Base-by-base conservation (phyloP, 2,797 vertebrate species). In the Nannoperca australis region DNA sequence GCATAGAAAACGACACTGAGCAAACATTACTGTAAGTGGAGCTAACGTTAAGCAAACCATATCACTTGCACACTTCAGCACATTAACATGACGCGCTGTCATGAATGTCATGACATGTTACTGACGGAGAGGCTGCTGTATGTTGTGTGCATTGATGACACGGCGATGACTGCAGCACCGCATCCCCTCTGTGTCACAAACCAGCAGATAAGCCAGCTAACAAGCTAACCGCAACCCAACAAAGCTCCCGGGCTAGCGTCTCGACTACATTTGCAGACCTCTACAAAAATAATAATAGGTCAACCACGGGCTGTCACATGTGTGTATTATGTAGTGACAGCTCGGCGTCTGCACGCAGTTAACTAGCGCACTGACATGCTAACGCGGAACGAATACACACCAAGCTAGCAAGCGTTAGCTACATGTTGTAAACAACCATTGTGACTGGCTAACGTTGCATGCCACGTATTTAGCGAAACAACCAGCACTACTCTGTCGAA, bases 381-480 rank as follows among this genome's bases (percentile, higher is more conserved):
- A 91, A 85, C 73, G 67, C 54, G 55, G 75, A 78, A 70, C 74
- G 73, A 72, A 54, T 36, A 79, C 67, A 75, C 63, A 63, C 9
- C 49, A 1, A 83, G 88, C 89, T 91, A 92, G 79, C 82, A 44
- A 15, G 56, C 81, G 73, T 85, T 92, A 93, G 90, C 92, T 84
- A 5, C 56, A 17, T 65, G 84, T 88, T 93, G 91, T 93, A 93
- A 94, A 94, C 92, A 94, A 91, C 72, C 76, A 18, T 7, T 73
- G 72, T 70, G 82, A 70, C 66, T 69, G 75, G 75, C 70, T 86
- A 88, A 55, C 78, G 68, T 38, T 63, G 63, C 84, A 59, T 82
- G 89, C 75, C 87, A 87, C 82, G 84, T 83, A 88, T 82, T 72
- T 88, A 79, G 36, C 76, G 17, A 87, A 14, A 83, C 74, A 78